Evolutionary conservation across 2,888 invertebrate genomes (phyloP).

Genomic region (Zygaena filipendulae): DNA sequence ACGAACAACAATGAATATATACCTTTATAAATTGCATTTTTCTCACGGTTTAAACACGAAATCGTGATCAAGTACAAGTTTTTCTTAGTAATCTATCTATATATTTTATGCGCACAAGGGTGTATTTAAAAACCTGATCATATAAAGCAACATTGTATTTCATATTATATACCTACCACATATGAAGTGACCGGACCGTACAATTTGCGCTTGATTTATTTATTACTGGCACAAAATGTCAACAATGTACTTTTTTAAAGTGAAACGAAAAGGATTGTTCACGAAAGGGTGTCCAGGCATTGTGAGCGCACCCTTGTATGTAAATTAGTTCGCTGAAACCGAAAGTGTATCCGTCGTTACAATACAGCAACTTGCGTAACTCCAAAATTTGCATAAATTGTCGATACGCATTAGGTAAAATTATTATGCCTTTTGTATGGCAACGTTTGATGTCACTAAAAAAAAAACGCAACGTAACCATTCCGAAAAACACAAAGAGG

Average conservation of each 20-base stretch:
- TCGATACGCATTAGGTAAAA: constrained; percentile 60
- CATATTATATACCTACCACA: constrained; percentile 31
- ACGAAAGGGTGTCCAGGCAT: constrained; percentile 48
- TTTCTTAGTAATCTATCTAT: no score
- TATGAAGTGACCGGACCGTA: constrained; percentile 36
- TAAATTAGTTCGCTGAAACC: constrained; percentile 63
- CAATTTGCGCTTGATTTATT: constrained; percentile 62
- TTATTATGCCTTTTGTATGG: constrained; percentile 34
- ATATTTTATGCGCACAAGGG: no score
- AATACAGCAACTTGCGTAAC: constrained; percentile 45
- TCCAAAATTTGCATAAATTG: constrained; percentile 48
- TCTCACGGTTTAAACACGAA: constrained; percentile 26
- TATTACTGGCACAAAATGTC: constrained; percentile 57
- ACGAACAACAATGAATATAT: neutral
- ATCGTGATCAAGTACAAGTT: constrained; percentile 15
- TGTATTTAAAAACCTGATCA: no score
- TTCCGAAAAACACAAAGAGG: no score
- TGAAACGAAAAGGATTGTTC: constrained; percentile 57
- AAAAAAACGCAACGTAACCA: no score
- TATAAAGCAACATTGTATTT: constrained; percentile 42
- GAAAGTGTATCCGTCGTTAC: constrained; percentile 44
- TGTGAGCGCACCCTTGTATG: constrained; percentile 54
- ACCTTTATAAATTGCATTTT: constrained; percentile 13
- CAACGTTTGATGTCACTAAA: constrained; percentile 24
- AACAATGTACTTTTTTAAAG: constrained; percentile 60